Conservation (phyloP, 2,113 vertebrate species). For the Halichoerus grypus region DNA sequence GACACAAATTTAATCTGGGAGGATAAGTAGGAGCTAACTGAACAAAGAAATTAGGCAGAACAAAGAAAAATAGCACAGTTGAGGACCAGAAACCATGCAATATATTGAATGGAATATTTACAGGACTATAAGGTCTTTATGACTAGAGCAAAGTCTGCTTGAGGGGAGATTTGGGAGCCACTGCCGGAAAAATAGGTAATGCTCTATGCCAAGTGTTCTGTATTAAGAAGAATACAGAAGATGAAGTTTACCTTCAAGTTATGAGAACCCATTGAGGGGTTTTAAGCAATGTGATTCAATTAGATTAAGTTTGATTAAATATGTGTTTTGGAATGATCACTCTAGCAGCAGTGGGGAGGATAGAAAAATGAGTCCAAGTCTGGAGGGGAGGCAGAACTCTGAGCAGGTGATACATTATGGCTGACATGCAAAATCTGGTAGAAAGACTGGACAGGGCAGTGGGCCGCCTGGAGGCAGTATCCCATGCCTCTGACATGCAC, state of each 20-base stretch:
- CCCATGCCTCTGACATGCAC: slow-evolving; percentile 81
- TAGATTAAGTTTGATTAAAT: neutral
- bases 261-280: neutral
- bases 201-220: neutral
- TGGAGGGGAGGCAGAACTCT: slow-evolving; percentile 76
- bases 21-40: neutral
- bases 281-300: neutral
- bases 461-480: slow-evolving; percentile 91
- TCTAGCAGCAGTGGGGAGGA: neutral
- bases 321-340: neutral
- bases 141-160: neutral
- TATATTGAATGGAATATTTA: neutral
- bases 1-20: neutral
- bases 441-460: slow-evolving; percentile 95
- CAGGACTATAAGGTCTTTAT: neutral
- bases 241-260: neutral
- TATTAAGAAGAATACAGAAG: neutral
- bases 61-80: neutral
- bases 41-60: slow-evolving; percentile 6
- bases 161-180: neutral
- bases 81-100: neutral
- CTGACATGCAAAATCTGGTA: slow-evolving; percentile 93
- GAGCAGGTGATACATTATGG: slow-evolving; percentile 86
- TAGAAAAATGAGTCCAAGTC: neutral
- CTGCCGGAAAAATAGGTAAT: neutral